A percentile compares a stretch with the other conserved stretches of the same genome.
Evolutionary conservation across 1,140 invertebrate genomes (phyloP).

Genomic region (Ceratina australensis): DNA sequence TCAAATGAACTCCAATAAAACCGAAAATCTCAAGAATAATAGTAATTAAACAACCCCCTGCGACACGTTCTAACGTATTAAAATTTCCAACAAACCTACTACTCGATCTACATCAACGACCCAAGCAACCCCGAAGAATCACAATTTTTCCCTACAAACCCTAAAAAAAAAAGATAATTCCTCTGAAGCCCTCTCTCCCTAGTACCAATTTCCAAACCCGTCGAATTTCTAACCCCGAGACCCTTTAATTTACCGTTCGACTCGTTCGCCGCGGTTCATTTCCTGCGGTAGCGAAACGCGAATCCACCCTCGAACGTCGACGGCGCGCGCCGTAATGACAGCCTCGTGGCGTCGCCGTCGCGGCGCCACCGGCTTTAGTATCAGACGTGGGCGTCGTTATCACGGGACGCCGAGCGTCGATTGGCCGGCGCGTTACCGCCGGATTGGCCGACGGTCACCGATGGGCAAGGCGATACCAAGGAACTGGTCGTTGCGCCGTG

Average conservation of each 20-base stretch:
- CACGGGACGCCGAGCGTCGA: slow-evolving; percentile 20
- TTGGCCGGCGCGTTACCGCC: slow-evolving; percentile 43
- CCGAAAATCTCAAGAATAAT: no score
- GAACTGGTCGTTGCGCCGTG: slow-evolving; percentile 50
- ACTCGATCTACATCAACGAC: no score
- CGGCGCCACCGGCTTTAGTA: slow-evolving; percentile 72
- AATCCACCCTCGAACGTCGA: slow-evolving; percentile 34
- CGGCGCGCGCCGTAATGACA: slow-evolving; percentile 72
- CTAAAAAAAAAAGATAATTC: no score
- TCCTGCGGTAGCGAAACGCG: slow-evolving; percentile 10
- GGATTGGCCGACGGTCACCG: slow-evolving; percentile 53
- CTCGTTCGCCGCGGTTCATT: no score
- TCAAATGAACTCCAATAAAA: no score
- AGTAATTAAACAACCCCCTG: no score
- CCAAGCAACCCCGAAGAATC: no score
- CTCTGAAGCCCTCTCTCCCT: background rate
- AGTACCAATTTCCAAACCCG: no score
- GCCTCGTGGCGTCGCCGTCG: slow-evolving; percentile 61
- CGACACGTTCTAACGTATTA: no score
- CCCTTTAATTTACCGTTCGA: background rate
- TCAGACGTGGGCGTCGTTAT: slow-evolving; percentile 50
- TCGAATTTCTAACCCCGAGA: background rate
- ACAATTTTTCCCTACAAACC: no score
- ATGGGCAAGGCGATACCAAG: slow-evolving; percentile 33
- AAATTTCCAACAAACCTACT: no score